Evolutionary conservation across 2,888 invertebrate species (phyloP), one percentile per base, ranked within the genome.

Genomic region (Clanis bilineata): DNA sequence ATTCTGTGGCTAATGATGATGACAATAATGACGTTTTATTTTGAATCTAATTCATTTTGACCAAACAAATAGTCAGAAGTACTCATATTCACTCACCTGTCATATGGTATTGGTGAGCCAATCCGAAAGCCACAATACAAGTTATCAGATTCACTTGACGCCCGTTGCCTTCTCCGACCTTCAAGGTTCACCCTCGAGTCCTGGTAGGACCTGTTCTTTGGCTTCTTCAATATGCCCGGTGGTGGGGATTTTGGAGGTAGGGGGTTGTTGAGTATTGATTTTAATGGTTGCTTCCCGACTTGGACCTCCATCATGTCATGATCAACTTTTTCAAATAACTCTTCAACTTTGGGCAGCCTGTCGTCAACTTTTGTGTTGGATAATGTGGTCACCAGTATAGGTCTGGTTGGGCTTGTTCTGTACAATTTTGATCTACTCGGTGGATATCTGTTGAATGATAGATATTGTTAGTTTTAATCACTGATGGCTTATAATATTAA

Each of bases 81-180:
- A 7, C 9, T 9, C 9, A 9, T 32, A 36, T 12, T 12, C 36
- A 75, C 83, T 81, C 58, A 91, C 91, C 79, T 85, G 60, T 91
- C 91, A 80, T 86, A 88, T 18, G 84, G 78, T 69, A 84, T 79
- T 0, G 88, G 85, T 54, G 82, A 76, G 58, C 80, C 80, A 55
- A 85, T 64, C 59, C 79, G 80, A 66, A 75, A 89, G 66, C 67
- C 84, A 65, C 83, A 75, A 65, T 82, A 87, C 12, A 85, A 76
- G 68, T 92, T 89, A 67, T 93, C 93, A 59, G 93, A 92, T 82
- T 93, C 93, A 79, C 93, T 93, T 0, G 89, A 77, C 1, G 93
- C 92, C 56, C 93, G 73, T 60, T 91, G 92, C 70, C 93, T 79
- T 71, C 93, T 79, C 3, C 92, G 83, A 5, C 90, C 88, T 69